These are phyloP conservation scores for Microchrysa polita DNA, from an alignment of 2,888 invertebrate genomes.

Conservation along the genomic window DNA sequence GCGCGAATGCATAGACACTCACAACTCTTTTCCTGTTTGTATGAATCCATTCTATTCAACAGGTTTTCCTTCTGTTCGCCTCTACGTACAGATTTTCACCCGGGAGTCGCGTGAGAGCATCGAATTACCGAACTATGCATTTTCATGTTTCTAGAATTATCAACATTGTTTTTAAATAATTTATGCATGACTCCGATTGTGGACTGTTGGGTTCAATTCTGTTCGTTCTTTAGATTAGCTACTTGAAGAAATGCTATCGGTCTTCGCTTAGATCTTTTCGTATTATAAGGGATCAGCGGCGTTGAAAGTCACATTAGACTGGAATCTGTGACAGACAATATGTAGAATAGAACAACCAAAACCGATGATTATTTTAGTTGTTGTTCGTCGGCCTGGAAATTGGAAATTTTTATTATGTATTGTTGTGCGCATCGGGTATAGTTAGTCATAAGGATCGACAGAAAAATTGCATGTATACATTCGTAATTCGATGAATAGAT, in stretches of 20 bases:
- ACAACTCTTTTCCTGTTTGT: background rate
- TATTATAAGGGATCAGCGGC: too few relatives aligned
- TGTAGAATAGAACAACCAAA: conserved; percentile 13
- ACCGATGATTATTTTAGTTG: background rate
- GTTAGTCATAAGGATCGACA: conserved; percentile 30
- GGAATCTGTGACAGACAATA: conserved; percentile 17
- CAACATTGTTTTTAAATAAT: conserved; percentile 50
- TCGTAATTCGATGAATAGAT: background rate
- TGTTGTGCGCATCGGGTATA: background rate
- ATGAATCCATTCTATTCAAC: too few relatives aligned
- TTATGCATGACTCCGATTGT: conserved; percentile 45
- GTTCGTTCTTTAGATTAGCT: background rate
- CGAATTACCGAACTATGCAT: conserved; percentile 48
- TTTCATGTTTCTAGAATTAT: conserved; percentile 48
- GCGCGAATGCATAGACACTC: too few relatives aligned
- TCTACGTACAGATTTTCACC: too few relatives aligned
- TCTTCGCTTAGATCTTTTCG: conserved; percentile 29
- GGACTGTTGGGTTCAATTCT: background rate
- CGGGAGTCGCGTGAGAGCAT: conserved; percentile 47
- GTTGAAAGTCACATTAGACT: background rate
- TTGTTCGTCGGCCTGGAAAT: conserved; percentile 19
- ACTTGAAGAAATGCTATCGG: conserved; percentile 27
- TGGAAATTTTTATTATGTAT: conserved; percentile 29
- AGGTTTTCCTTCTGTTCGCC: background rate
- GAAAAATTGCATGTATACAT: background rate